phyloP scores from a whole-genome alignment of 2,113 vertebrate species.

The Struthidea cinerea region DNA sequence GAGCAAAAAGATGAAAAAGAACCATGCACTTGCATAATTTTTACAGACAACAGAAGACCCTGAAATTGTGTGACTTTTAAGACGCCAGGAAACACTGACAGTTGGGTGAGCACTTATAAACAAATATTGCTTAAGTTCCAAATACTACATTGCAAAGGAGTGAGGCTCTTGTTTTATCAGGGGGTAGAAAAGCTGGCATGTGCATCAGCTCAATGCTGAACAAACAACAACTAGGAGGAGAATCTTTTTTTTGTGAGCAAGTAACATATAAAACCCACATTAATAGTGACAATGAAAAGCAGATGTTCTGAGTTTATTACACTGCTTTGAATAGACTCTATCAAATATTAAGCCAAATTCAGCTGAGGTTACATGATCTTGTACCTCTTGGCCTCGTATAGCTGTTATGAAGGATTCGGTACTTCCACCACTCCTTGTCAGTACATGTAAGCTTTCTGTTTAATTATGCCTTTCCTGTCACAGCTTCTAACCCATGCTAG shows the following conservation, averaged over 20 bases:
- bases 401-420: background rate
- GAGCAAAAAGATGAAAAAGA: background rate
- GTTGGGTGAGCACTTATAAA: background rate
- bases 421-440: background rate
- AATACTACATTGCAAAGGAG: background rate
- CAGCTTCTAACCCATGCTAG: background rate
- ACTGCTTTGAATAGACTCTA: background rate
- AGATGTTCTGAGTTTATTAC: background rate
- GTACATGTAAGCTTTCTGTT: background rate
- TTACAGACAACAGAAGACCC: background rate
- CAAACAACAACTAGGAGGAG: background rate
- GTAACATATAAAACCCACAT: background rate
- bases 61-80: background rate
- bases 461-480: background rate
- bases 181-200: background rate
- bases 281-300: background rate
- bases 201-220: background rate
- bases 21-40: background rate
- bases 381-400: background rate
- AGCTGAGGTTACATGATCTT: background rate
- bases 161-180: background rate
- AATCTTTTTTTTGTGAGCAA: background rate
- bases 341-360: background rate
- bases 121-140: background rate
- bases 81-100: background rate